Percentiles rank a stretch among this genome's conserved stretches.
These are phyloP conservation scores for Bacillus rossius DNA, from an alignment of 1,140 invertebrate species.

Conservation along the genomic window DNA sequence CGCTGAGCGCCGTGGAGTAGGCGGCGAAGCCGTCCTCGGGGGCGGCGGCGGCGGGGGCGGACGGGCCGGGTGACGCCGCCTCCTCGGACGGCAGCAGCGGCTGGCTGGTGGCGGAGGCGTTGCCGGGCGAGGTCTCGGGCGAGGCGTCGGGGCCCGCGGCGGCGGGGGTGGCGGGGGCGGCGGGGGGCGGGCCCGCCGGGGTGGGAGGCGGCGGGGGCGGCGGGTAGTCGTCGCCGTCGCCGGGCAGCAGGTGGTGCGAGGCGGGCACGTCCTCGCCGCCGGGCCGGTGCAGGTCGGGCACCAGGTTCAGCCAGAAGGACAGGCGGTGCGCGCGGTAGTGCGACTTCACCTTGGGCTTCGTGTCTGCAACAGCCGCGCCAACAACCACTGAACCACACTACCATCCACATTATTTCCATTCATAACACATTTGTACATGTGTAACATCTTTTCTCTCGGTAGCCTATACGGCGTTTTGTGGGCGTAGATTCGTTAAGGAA, in stretches of 20 bases:
- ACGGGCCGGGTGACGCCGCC: conserved; percentile 12
- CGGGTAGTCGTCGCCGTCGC: conserved; percentile 52
- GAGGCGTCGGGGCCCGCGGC: conserved; percentile 34
- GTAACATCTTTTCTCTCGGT: too few species aligned
- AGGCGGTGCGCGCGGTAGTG: conserved; percentile 91
- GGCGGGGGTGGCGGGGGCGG: conserved; percentile 27
- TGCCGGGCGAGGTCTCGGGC: conserved; percentile 20
- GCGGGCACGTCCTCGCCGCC: conserved; percentile 77
- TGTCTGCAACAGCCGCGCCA: conserved; percentile 62
- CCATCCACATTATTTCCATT: too few species aligned
- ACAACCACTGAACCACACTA: too few species aligned
- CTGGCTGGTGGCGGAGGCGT: conserved; percentile 27
- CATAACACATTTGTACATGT: too few species aligned
- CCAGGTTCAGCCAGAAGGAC: conserved; percentile 94
- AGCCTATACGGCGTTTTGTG: too few species aligned
- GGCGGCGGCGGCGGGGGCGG: conserved; percentile 22
- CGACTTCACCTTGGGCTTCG: conserved; percentile 83
- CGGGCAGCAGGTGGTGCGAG: conserved; percentile 79
- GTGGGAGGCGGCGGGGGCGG: conserved; percentile 26
- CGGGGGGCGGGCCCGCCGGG: conserved; percentile 27
- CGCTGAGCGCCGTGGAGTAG: conserved; percentile 81
- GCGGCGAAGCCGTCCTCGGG: conserved; percentile 77
- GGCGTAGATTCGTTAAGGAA: too few species aligned
- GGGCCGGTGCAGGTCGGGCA: conserved; percentile 91
- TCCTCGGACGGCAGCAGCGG: conserved; percentile 19